Percentiles rank a stretch among this genome's conserved stretches.
These are phyloP conservation scores for Limnephilus marmoratus DNA, from an alignment of 2,888 invertebrate genomes.

Conservation along the genomic window DNA sequence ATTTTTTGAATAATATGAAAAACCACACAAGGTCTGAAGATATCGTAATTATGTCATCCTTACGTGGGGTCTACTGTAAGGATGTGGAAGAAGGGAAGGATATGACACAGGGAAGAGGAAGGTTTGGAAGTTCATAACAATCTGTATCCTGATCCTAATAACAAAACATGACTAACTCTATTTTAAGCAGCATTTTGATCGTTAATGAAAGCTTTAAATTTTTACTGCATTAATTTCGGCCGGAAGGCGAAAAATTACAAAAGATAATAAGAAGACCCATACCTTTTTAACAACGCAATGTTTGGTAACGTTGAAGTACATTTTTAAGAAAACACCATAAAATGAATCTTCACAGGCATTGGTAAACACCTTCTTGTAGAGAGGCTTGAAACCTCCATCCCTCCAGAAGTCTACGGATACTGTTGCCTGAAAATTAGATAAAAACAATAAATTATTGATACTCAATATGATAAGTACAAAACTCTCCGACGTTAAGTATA, in stretches of 20 bases:
- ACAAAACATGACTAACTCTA: neutral
- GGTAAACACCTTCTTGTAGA: neutral
- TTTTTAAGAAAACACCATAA: neutral
- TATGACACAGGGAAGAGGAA: neutral
- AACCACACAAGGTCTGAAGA: no score
- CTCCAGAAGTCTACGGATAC: neutral
- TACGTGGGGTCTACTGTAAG: no score
- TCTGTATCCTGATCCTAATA: neutral
- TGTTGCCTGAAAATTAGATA: neutral
- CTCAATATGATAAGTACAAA: no score
- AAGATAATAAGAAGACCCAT: neutral
- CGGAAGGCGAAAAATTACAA: neutral
- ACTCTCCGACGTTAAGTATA: no score
- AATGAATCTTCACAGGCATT: neutral
- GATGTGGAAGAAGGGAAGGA: no score
- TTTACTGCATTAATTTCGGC: neutral
- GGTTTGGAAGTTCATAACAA: neutral
- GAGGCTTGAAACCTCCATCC: neutral
- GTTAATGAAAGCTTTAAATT: no score
- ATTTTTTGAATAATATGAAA: no score
- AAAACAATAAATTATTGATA: neutral
- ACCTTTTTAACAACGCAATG: constrained; percentile 9
- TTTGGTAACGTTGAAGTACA: neutral
- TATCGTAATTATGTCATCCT: no score
- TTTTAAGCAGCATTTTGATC: neutral